Evolutionary conservation across 2,888 invertebrate genomes (phyloP).

Genomic region (Scaptodrosophila latifasciaeformis): DNA sequence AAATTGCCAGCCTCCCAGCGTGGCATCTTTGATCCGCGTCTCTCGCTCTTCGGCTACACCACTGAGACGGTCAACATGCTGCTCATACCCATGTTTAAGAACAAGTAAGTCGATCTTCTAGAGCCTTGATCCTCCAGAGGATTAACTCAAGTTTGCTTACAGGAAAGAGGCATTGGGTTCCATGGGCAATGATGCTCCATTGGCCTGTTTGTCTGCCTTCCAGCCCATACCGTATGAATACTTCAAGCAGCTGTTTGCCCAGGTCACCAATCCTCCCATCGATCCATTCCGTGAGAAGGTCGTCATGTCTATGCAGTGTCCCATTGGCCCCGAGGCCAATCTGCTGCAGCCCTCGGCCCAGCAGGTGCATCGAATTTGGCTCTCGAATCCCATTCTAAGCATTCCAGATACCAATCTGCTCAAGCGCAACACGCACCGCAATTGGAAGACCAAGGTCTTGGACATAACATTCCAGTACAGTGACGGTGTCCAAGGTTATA

Average conservation of each 20-base stretch:
- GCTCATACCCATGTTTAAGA: conserved; percentile 95
- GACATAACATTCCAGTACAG: conserved; percentile 90
- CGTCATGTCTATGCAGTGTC: conserved; percentile 98
- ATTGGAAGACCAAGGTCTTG: conserved; percentile 90
- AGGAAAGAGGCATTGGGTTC: conserved; percentile 99
- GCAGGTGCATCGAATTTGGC: conserved; percentile 92
- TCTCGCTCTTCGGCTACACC: conserved; percentile 94
- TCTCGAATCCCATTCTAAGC: conserved; percentile 95
- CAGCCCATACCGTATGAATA: conserved; percentile 97
- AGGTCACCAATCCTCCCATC: conserved; percentile 99
- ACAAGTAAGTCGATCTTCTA: conserved; percentile 80
- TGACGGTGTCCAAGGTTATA: conserved; percentile 85
- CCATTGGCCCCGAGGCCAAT: conserved; percentile 97
- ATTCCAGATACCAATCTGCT: conserved; percentile 92
- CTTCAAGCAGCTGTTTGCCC: conserved; percentile 99
- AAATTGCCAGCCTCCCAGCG: conserved; percentile 70
- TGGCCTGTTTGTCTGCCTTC: conserved; percentile 96
- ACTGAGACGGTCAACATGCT: conserved; percentile 96
- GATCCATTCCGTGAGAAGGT: conserved; percentile 99
- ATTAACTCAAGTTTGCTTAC: neutral
- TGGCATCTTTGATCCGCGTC: conserved; percentile 85
- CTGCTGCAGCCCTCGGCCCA: conserved; percentile 91
- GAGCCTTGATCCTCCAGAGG: neutral
- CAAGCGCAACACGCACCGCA: conserved; percentile 87
- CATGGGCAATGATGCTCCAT: conserved; percentile 99